Base-by-base conservation (phyloP, 2,113 vertebrate genomes). In the Tricholaema leucomelas region DNA sequence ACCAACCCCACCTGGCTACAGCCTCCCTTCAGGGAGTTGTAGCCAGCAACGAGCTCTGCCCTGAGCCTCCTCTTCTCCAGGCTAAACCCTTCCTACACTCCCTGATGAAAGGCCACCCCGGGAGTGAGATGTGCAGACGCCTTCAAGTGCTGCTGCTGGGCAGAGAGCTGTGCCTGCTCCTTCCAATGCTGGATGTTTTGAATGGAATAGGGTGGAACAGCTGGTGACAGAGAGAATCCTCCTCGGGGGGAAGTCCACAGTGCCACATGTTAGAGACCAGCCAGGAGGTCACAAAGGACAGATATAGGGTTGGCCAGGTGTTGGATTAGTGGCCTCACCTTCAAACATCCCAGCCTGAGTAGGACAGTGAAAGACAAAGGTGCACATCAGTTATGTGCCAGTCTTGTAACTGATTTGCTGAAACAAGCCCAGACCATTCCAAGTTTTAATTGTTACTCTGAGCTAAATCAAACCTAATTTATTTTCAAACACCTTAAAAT, bases 391-490 rank as follows among this genome's bases (percentile, higher is more conserved):
- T 80, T 64, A 30, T 16, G 89, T 87, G 87, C 91, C 94, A 91
- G 50, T 35, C 63, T 93, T 92, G 90, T 91, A 95, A 95, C 78
- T 91, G 50, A 87, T 88, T 92, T 88, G 44, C 91, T 72, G 75
- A 76, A 91, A 79, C 48, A 44, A 20, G 16, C n/a, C 33, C 48
- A 66, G 71, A 59, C 65, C 84, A 66, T 78, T 94, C 82, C 83
- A 94, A 81, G 63, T 86, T 81, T 91, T 95, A 90, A 93, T 92
- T 95, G 56, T 91, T 55, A 90, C 85, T 92, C 73, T 87, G 55
- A 95, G 86, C 77, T 76, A 91, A 79, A 83, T 13, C 23, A 79
- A 93, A 92, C 38, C 88, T 88, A 52, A 69, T 93, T 94, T 90
- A n/a, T 84, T 88, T 91, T 84, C 66, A 56, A 86, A 61, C 55